These are phyloP conservation scores for Diorhabda carinulata DNA, from an alignment of 1,140 invertebrate species.

Conservation along the genomic window DNA sequence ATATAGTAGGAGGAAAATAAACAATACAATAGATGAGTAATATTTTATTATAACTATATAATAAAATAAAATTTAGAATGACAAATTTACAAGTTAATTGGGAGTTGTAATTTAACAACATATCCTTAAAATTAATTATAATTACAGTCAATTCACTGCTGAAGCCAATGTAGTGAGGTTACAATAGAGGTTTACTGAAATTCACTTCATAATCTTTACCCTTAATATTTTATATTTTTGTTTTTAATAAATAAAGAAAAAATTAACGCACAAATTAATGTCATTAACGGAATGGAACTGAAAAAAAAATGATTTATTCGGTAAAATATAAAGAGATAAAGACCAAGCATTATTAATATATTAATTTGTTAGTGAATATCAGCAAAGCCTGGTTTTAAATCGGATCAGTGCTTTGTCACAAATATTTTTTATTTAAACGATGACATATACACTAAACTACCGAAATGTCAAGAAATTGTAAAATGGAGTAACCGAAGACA, in stretches of 20 bases:
- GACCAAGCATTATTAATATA: background rate
- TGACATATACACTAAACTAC: too few relatives aligned
- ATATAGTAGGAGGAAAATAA: background rate
- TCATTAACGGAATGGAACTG: too few relatives aligned
- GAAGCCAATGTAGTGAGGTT: background rate
- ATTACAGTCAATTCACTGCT: background rate
- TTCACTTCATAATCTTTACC: background rate
- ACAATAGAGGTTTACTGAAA: slow-evolving; percentile 8
- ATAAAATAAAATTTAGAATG: slow-evolving; percentile 1
- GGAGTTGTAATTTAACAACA: background rate
- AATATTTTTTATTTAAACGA: background rate
- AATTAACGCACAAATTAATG: too few relatives aligned
- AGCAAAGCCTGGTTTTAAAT: slow-evolving; percentile 3
- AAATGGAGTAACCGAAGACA: too few relatives aligned
- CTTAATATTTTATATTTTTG: too few relatives aligned
- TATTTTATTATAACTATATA: background rate
- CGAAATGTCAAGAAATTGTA: too few relatives aligned
- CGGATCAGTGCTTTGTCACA: slow-evolving; percentile 3
- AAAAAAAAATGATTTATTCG: too few relatives aligned
- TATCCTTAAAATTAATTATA: background rate
- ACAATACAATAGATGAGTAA: background rate
- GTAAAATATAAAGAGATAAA: too few relatives aligned
- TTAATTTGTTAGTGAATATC: slow-evolving; percentile 3
- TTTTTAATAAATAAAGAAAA: too few relatives aligned
- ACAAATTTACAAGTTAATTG: background rate